Evolutionary conservation across 2,888 invertebrate species (phyloP), one percentile per base, ranked within the genome.

Genomic region (Alcis repandata): DNA sequence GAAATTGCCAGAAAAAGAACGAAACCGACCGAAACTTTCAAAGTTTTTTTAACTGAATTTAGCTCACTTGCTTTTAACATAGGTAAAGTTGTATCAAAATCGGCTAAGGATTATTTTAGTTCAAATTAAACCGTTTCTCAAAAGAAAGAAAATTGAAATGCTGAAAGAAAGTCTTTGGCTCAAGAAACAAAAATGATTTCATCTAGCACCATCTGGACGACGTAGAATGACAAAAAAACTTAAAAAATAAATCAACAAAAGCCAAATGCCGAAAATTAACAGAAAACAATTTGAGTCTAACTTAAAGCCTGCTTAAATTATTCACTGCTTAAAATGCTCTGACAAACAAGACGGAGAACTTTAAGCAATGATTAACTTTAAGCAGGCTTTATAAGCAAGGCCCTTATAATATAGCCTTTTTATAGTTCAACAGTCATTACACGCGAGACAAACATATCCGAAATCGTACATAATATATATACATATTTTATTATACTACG

Each of bases 191-290:
- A 83, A 83, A 85, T 86, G 82, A 85, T 87, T 88, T 86, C 79
- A 88, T 87, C 86, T 88, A 92, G 92, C 92, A 92, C 92, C 92
- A 90, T 88, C 83, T 84, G 85, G 86, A 87, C 79, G 79, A 86
- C 80, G 76, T 80, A 77, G 75, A 77, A 74, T 75, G 71, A 74
- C 3, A 70, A 72, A 75, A 77, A 73, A 74, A 73, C 71, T 72
- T 76, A 70, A 70, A 76, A 75, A 76, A 71, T 67, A 72, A 76
- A 73, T 68, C 70, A 79, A 78, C 72, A 78, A 78, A 74, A 76
- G 58, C 62, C 65, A 77, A 75, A 76, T 74, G 70, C 70, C 59
- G 73, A 77, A 75, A 75, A 81, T 79, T 73, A 79, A 69, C 49
- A 57, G 56, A 60, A 59, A 54, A 68, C 40, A 57, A 58, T 57